Conservation (phyloP, 2,113 vertebrate genomes). For the Gobio gobio region DNA sequence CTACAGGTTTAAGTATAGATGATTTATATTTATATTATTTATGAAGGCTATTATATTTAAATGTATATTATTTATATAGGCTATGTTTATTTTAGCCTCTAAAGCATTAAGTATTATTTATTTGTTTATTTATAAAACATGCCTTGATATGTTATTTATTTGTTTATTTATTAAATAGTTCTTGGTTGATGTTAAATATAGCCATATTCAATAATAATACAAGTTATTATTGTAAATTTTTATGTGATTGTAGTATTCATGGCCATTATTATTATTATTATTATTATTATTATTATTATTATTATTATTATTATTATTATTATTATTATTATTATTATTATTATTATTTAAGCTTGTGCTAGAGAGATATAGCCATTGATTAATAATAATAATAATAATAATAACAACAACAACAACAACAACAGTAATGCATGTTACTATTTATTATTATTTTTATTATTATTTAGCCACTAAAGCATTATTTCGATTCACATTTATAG, state of each 20-base stretch:
- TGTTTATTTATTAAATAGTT: no score
- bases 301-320: no score
- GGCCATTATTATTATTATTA: no score
- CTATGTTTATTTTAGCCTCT: not conserved
- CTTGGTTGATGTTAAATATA: no score
- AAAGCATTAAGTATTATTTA: not conserved
- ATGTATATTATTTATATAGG: not conserved
- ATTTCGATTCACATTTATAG: no score
- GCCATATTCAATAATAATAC: no score
- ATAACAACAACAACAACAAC: not conserved
- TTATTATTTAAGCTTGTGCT: no score
- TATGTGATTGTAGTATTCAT: no score
- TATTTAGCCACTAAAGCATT: not conserved
- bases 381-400: not conserved
- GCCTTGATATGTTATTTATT: not conserved
- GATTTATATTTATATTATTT: not conserved
- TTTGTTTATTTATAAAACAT: not conserved
- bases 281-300: no score
- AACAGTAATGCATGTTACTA: not conserved
- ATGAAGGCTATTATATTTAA: no score
- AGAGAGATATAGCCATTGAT: not conserved
- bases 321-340: no score
- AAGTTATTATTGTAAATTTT: no score
- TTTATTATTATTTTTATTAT: not conserved
- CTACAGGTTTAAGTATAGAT: not conserved